Evolutionary conservation across 2,888 invertebrate species (phyloP), one percentile per base, ranked within the genome.

Genomic region (Troides aeacus): DNA sequence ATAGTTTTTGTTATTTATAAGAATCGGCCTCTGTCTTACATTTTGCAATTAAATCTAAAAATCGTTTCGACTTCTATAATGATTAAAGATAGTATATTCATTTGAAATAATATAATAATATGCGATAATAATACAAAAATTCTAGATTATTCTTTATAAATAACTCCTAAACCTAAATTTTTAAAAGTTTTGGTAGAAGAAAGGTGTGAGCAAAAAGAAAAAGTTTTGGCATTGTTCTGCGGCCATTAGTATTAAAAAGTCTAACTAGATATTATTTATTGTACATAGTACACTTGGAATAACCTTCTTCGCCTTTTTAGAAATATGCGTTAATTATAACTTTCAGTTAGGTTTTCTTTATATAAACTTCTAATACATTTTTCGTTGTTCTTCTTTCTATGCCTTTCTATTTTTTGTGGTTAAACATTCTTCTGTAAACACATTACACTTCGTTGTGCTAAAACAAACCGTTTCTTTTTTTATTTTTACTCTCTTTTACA

Each of bases 211-310:
- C 15, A 18, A 53, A 53, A 53, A 6, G 3, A n/a, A n/a, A n/a
- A 53, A 18, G n/a, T 53, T 53, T 53, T n/a, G 18, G 18, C 18
- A 5, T 12, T 53, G 6, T 53, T 53, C 5, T 53, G 18, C 53
- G 53, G 57, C 64, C 56, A 64, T 60, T 72, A 72, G 73, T 68
- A 69, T 72, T 72, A 72, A 69, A 64, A 36, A 59, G 21, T 60
- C 62, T 76, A 75, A 71, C 79, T 78, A 77, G 71, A 73, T 78
- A 79, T 81, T 82, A 88, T 89, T 89, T 89, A 89, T 90, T 88
- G 87, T 89, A 89, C 89, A 82, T 85, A 89, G 86, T 87, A 87
- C 84, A 78, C 77, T 61, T 61, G 46, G 24, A 70, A 61, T 70
- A 63, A 58, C 57, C 46, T 66, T 62, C 59, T 53, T 42, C 59